Base-by-base conservation (phyloP, 2,113 vertebrate species). In the Acrocephalus kingi region DNA sequence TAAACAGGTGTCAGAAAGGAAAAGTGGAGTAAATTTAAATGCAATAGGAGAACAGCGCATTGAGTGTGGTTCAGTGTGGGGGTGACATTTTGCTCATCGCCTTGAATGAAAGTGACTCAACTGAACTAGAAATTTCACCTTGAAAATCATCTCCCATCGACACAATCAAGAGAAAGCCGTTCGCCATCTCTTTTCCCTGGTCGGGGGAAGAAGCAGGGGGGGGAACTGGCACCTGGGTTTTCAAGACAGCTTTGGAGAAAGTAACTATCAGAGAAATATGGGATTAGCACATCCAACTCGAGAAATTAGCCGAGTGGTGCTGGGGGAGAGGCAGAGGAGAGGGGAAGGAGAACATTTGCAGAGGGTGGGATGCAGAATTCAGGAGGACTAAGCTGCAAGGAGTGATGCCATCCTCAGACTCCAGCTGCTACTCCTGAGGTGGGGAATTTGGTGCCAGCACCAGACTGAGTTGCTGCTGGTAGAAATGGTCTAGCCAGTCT, bases 11-110 rank as follows among this genome's bases (percentile, higher is more conserved):
- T 99, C 99, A 99, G 99, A 98, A 98, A 99, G 99, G 99, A 98
- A 99, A 99, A 99, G 98, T 98, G 98, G 98, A 99, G 98, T 98
- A 99, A 99, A 99, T 99, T 99, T 99, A 99, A 99, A 99, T 99
- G 99, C 98, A 98, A 99, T 98, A 98, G 99, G 99, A 99, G 98
- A 98, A 98, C 98, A 95, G 98, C 98, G 90, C 98, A 97, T 97
- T 96, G 99, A 98, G 97, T 97, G 98, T 97, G 97, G 98, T 98
- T 98, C 98, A 97, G 98, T 97, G 98, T 97, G 97, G 98, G 98
- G 99, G 98, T 99, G 99, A 99, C 99, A 99, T 99, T 99, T 98
- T 98, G 98, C 98, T 98, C 97, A 96, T 98, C 97, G 98, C 98
- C 98, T 98, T 98, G 98, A 99, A 99, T 99, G 98, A 99, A 99